Base-by-base conservation (phyloP, 2,797 vertebrate genomes). In the Myotis findleyi region DNA sequence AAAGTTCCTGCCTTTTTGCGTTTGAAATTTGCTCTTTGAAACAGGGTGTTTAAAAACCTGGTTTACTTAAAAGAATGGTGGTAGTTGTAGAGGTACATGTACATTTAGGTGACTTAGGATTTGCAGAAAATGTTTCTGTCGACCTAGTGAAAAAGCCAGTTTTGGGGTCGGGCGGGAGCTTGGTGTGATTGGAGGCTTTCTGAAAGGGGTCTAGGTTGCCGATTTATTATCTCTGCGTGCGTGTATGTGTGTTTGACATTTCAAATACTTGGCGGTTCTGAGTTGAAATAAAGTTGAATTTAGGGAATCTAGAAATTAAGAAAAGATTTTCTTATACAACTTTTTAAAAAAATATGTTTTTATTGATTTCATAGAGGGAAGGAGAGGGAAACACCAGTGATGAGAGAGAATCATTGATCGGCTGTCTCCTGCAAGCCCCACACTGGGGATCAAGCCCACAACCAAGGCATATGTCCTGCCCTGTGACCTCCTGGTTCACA, bases 261-360 rank as follows among this genome's bases (percentile, higher is more conserved):
- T 82, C 36, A 75, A 59, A 75, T 92, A 83, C 69, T 57, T 27
- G 66, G 4, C 27, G 23, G 11, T 89, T 89, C 25, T 73, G 59
- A 95, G 14, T 69, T 49, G 88, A 95, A 93, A 59, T 77, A 33
- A 57, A 73, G 18, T 66, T 81, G 38, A 59, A 51, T 18, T 80
- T 84, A 51, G 51, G 30, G 44, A 87, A 86, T 3, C 0, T 30
- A 69, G 33, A 87, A 9, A 77, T 59, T 81, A 44, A 88, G 68
- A 84, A 85, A 86, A 36, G 38, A 21, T 76, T 94, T 84, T 3
- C 44, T n/a, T 66, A 20, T 66, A 51, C 25, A 38, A 23, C 8
- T 44, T 62, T 59, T 14, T 11, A 2, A 47, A 59, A 59, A 59
- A 18, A 57, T 11, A 25, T 23, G 55, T 57, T 59, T 27, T 59